A percentile compares a stretch with the other conserved stretches of the same genome.
phyloP scores from a whole-genome alignment of 2,888 invertebrate species.

The Habroteleia sp. region DNA sequence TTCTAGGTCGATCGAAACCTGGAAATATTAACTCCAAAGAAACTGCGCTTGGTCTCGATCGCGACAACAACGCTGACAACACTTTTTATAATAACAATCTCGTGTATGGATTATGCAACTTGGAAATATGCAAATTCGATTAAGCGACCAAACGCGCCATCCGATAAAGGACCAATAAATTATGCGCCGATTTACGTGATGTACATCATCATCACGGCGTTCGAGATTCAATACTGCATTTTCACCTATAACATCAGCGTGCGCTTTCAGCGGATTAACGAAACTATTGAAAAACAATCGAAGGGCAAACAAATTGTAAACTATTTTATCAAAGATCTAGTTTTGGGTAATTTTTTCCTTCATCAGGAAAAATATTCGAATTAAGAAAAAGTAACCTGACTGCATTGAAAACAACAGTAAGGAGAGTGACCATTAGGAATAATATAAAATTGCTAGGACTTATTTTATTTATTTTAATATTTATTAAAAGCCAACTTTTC shows the following conservation, averaged over 20 bases:
- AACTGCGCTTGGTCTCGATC: slow-evolving; percentile 71
- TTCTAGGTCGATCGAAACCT: slow-evolving; percentile 44
- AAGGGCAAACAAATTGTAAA: slow-evolving; percentile 67
- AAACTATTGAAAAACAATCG: slow-evolving; percentile 81
- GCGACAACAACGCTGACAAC: slow-evolving; percentile 65
- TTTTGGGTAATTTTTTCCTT: slow-evolving; percentile 38
- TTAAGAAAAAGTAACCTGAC: no score
- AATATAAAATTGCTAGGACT: no score
- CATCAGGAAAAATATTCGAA: no score
- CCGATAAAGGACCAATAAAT: slow-evolving; percentile 80
- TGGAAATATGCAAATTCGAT: slow-evolving; percentile 65
- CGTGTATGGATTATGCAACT: slow-evolving; percentile 72
- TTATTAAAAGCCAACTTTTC: no score
- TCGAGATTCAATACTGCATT: slow-evolving; percentile 85
- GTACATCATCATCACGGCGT: slow-evolving; percentile 83
- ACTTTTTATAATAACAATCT: slow-evolving; percentile 67
- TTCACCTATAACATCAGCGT: slow-evolving; percentile 83
- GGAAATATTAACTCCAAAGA: slow-evolving; percentile 65
- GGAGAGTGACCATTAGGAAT: no score
- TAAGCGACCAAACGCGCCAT: slow-evolving; percentile 40
- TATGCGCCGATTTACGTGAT: slow-evolving; percentile 84
- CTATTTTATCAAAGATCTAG: slow-evolving; percentile 69
- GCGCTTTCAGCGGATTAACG: slow-evolving; percentile 83
- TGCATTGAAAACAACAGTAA: no score
- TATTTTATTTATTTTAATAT: no score